phyloP scores from a whole-genome alignment of 2,797 vertebrate species.

The Danio kyathit region DNA sequence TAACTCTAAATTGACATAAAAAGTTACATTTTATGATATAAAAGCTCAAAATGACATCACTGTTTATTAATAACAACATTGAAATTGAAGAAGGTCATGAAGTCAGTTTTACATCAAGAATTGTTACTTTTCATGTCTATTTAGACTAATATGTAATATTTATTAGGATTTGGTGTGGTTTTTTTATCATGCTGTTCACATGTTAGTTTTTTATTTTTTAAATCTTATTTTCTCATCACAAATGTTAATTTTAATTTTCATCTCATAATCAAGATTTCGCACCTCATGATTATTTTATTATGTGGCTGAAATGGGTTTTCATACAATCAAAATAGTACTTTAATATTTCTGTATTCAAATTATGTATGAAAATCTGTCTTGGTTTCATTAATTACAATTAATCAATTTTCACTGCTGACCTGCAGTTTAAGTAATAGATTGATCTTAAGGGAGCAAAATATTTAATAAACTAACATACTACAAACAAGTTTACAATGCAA shows the following conservation, averaged over 20 bases:
- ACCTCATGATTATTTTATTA: background rate
- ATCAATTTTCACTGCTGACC: background rate
- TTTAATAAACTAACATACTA: constrained; percentile 21
- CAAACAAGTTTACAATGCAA: constrained; percentile 11
- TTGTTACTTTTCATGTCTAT: background rate
- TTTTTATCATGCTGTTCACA: background rate
- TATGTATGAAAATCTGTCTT: constrained; percentile 31
- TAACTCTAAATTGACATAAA: background rate
- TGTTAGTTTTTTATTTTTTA: too few species aligned
- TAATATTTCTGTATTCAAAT: background rate
- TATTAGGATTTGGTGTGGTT: background rate
- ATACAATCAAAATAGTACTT: constrained; percentile 3
- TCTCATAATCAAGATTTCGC: background rate
- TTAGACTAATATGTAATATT: background rate
- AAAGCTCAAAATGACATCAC: background rate
- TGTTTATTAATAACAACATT: too few species aligned
- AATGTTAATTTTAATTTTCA: too few species aligned
- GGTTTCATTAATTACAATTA: background rate
- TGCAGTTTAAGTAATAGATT: background rate
- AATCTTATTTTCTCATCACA: too few species aligned
- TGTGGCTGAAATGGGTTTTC: background rate
- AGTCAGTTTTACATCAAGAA: too few species aligned
- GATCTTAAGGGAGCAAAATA: background rate
- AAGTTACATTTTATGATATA: background rate
- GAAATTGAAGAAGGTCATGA: too few species aligned